Percentiles rank a stretch among this genome's conserved stretches.
phyloP scores from a whole-genome alignment of 1,140 invertebrate genomes.

The Adoxophyes honmai region DNA sequence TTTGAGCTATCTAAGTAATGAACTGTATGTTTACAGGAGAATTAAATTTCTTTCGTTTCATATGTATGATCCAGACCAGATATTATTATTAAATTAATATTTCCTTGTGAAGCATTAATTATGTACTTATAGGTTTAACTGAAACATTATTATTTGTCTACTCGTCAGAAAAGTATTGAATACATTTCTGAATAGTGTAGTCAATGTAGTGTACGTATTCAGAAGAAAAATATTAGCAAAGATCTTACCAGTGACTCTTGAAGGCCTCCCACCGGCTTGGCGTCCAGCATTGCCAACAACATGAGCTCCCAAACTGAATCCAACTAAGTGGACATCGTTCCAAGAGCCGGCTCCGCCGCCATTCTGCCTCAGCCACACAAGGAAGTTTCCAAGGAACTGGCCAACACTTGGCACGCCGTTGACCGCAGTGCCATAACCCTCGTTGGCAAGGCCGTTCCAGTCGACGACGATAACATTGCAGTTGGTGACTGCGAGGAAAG shows the following conservation, averaged over 20 bases:
- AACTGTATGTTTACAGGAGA: too few species aligned
- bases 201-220: too few species aligned
- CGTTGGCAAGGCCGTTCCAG: slow-evolving; percentile 77
- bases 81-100: too few species aligned
- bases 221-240: too few species aligned
- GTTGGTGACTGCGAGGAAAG: slow-evolving; percentile 31
- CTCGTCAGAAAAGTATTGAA: too few species aligned
- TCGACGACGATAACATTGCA: slow-evolving; percentile 80
- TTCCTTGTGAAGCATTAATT: too few species aligned
- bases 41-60: too few species aligned
- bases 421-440: slow-evolving; percentile 72
- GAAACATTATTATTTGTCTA: too few species aligned
- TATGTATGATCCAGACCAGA: too few species aligned
- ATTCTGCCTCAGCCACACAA: slow-evolving; percentile 34
- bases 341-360: slow-evolving; percentile 40
- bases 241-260: slow-evolving; percentile 38
- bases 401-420: slow-evolving; percentile 68
- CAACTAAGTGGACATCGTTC: slow-evolving; percentile 84
- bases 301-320: slow-evolving; percentile 90
- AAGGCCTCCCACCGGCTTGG: slow-evolving; percentile 35
- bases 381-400: slow-evolving; percentile 48
- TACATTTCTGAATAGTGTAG: too few species aligned
- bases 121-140: too few species aligned
- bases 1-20: too few species aligned
- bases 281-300: slow-evolving; percentile 85